Evolutionary conservation across 2,888 invertebrate species (phyloP).

Genomic region (Timema podura): DNA sequence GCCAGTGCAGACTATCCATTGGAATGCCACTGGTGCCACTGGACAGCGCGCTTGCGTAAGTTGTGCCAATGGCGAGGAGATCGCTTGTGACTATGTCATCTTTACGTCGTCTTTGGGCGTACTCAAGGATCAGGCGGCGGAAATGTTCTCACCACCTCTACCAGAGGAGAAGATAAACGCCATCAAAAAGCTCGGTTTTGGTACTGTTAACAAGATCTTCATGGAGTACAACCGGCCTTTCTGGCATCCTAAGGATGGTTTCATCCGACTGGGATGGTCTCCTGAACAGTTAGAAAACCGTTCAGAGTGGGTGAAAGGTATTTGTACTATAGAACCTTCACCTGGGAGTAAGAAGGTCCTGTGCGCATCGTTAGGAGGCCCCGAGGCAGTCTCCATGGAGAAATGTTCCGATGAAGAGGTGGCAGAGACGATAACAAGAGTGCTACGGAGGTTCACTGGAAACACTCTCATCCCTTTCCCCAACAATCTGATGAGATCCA

Average conservation of each 20-base stretch:
- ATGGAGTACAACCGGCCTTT: slow-evolving; percentile 73
- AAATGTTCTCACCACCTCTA: slow-evolving; percentile 67
- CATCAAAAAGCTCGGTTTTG: slow-evolving; percentile 65
- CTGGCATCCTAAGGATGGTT: slow-evolving; percentile 66
- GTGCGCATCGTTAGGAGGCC: slow-evolving; percentile 67
- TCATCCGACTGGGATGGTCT: slow-evolving; percentile 66
- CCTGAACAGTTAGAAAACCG: slow-evolving; percentile 58
- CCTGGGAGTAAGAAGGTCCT: slow-evolving; percentile 69
- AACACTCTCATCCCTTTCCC: slow-evolving; percentile 70
- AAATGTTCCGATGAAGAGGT: slow-evolving; percentile 64
- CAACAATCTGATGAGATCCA: slow-evolving; percentile 61
- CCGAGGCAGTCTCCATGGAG: slow-evolving; percentile 67
- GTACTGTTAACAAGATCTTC: slow-evolving; percentile 71
- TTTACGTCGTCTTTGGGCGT: slow-evolving; percentile 75
- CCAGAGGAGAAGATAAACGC: slow-evolving; percentile 67
- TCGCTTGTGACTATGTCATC: slow-evolving; percentile 71
- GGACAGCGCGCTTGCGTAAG: slow-evolving; percentile 59
- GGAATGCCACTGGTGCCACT: no score
- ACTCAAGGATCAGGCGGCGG: slow-evolving; percentile 67
- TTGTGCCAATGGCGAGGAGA: slow-evolving; percentile 66
- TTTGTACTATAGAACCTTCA: slow-evolving; percentile 68
- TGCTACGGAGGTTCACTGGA: slow-evolving; percentile 66
- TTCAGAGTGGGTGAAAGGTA: slow-evolving; percentile 65
- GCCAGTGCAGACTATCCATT: slow-evolving; percentile 21
- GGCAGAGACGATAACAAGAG: slow-evolving; percentile 58